Conservation (phyloP, 1,140 invertebrate species). For the Akabosia matsudoensis region DNA sequence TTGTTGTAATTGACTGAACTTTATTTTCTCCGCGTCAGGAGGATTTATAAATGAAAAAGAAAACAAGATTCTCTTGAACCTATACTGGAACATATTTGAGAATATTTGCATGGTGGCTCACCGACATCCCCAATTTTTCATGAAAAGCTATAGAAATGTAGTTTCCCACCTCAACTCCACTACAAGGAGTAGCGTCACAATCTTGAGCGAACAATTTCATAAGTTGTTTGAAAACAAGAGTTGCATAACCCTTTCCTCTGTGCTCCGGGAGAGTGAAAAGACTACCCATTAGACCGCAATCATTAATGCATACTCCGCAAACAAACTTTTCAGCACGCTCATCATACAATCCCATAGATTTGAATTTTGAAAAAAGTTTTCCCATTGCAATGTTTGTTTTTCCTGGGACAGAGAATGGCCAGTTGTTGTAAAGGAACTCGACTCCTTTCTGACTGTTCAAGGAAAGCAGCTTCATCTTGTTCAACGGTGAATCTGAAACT, state of each 20-base stretch:
- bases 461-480: not conserved
- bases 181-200: not conserved
- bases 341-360: not conserved
- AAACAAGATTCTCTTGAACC: no score
- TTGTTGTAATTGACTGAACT: no score
- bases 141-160: not conserved
- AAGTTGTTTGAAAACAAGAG: not conserved
- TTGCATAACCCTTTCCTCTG: not conserved
- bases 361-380: not conserved
- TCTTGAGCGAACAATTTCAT: not conserved
- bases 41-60: not conserved
- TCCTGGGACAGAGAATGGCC: not conserved
- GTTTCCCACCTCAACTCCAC: not conserved
- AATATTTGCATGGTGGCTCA: not conserved
- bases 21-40: not conserved
- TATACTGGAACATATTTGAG: not conserved
- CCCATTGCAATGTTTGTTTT: not conserved
- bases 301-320: not conserved
- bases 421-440: not conserved
- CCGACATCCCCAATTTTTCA: not conserved
- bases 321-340: not conserved
- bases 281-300: not conserved
- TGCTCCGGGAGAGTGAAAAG: not conserved
- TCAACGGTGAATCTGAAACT: not conserved
- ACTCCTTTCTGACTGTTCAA: not conserved